Base-by-base conservation (phyloP, 2,113 vertebrate species). In the Scartelaos histophorus region DNA sequence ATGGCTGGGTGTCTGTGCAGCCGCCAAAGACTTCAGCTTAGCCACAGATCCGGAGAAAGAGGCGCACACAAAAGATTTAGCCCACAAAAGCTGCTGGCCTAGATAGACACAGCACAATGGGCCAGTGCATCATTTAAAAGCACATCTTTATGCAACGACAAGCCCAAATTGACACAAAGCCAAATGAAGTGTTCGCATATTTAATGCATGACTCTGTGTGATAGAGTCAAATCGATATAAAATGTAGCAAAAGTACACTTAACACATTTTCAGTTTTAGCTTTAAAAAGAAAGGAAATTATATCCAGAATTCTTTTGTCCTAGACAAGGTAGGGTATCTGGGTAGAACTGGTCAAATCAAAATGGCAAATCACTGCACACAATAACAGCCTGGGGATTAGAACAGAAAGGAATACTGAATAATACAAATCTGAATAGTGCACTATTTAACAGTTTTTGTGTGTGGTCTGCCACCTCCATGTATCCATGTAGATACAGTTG, bases 81-180 rank as follows among this genome's bases (percentile, higher is more conserved):
- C 75, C 82, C 80, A 86, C 84, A 89, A 79, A 66, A 85, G 82
- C 78, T 73, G 79, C 75, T 87, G 86, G 78, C 82, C 84, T 83
- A 83, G 75, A 85, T 84, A 89, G 76, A 81, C 82, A 69, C 61
- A 79, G 72, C 71, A 83, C 82, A 88, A 89, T 82, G 58, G 76
- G 69, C 81, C 78, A 80, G 66, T 79, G 79, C 87, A 74, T 82
- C 83, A 85, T 82, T 82, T 72, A 80, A 46, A 61, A 71, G 66
- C 69, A 76, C 71, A 81, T 82, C 64, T 17, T 51, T 45, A n/a
- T 43, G 16, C 56, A n/a, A 17, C 75, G 74, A 80, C 71, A 66
- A 73, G 85, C 67, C 56, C 29, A 71, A 73, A 87, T 81, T 81
- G 57, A 71, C 75, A 84, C 69, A 45, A 60, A 78, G 35, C 64